A percentile compares a stretch with the other conserved stretches of the same genome.
Evolutionary conservation across 2,113 vertebrate species (phyloP).

Genomic region (Platycercus adscitus): DNA sequence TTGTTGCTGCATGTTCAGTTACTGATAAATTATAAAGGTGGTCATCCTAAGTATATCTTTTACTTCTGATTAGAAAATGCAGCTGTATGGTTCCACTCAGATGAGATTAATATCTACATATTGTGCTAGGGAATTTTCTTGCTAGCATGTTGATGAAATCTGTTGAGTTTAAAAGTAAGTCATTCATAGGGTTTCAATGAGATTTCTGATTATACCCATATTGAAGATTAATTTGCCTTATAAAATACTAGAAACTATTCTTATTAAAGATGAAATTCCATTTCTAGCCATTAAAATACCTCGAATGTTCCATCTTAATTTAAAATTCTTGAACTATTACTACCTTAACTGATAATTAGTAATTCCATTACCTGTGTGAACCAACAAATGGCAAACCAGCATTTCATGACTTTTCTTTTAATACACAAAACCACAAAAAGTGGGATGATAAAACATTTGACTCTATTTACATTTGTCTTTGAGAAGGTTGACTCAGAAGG

Average conservation of each 20-base stretch:
- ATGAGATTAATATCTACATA: neutral
- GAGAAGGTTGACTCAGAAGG: neutral
- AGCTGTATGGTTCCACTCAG: neutral
- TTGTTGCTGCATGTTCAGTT: neutral
- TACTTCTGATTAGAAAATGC: neutral
- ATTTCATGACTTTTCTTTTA: neutral
- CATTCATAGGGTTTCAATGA: constrained; percentile 6
- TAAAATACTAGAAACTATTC: neutral
- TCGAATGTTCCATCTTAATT: constrained; percentile 41
- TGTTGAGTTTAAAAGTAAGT: neutral
- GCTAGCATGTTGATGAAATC: neutral
- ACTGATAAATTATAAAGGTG: neutral
- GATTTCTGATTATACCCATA: neutral
- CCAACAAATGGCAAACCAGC: neutral
- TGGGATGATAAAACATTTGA: neutral
- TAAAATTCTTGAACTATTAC: constrained; percentile 35
- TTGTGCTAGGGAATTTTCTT: neutral
- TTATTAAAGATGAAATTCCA: neutral
- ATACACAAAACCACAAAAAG: neutral
- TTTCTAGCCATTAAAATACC: constrained; percentile 21
- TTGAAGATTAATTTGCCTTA: constrained; percentile 11
- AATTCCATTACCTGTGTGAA: constrained; percentile 11
- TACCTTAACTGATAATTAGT: constrained; percentile 26
- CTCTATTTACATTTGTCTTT: neutral
- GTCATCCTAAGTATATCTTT: constrained; percentile 22